Base-by-base conservation (phyloP, 2,797 vertebrate genomes). In the Acanthis flammea region DNA sequence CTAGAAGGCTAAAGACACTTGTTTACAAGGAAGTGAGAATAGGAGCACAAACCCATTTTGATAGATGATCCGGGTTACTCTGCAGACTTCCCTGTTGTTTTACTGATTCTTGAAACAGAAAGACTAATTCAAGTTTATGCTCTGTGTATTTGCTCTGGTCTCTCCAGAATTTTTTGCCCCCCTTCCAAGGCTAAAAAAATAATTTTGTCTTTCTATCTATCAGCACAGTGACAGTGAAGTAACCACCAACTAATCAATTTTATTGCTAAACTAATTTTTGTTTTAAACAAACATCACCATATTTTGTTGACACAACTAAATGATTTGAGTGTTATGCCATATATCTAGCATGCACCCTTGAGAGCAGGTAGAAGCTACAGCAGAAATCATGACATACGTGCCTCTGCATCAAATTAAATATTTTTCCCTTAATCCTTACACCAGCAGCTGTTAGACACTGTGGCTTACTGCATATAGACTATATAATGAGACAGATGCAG, bases 391-490 rank as follows among this genome's bases (percentile, higher is more conserved):
- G 54, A 39, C 72, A 62, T 90, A 97, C 72, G 41, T 97, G 97
- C 76, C 91, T 89, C 78, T 70, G 97, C 97, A 98, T 98, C 90
- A 97, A 97, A 98, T 98, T 97, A 97, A 98, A 97, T 97, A 97
- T 98, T 98, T 98, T 96, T 62, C 76, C 92, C 94, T 96, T 97
- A 98, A 97, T 97, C 96, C 97, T 96, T 96, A 88, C 97, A 97
- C 88, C 87, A 97, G 96, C 97, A 98, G 97, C 97, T 98, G 97
- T 97, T 98, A 97, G 97, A 95, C 96, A 94, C 90, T 2, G 24
- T 86, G 92, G 94, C 76, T 98, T 97, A 96, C 96, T 98, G 97
- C 96, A 95, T 91, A 96, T 90, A 96, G 96, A 86, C 97, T 97
- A 96, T 92, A 96, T 97, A 98, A 98, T 97, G 96, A 97, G 96